These are phyloP conservation scores for Phacellophora camtschatica DNA, from an alignment of 30 jellyfish, hydroid and myxozoan genomes.

Conservation along the genomic window DNA sequence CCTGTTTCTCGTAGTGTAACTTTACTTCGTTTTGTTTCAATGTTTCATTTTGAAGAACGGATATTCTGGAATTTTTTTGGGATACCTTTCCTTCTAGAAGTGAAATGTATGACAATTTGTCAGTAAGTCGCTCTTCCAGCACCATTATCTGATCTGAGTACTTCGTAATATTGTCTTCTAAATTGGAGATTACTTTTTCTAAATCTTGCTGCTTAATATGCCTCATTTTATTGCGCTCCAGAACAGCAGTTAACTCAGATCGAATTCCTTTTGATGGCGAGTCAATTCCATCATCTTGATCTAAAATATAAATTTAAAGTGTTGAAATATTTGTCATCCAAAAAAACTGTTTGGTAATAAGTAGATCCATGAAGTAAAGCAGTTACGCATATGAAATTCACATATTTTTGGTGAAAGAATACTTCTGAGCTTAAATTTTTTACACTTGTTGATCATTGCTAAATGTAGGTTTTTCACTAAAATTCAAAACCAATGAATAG, in stretches of 20 bases:
- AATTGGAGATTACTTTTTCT: conserved; percentile 68
- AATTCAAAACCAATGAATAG: no score
- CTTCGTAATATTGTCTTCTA: conserved; percentile 74
- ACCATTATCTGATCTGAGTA: conserved; percentile 75
- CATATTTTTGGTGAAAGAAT: no score
- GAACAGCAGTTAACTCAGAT: conserved; percentile 79
- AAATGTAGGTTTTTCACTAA: no score
- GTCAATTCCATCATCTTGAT: not conserved
- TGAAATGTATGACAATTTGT: conserved; percentile 58
- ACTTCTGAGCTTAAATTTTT: no score
- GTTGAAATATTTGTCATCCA: no score
- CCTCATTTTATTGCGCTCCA: conserved; percentile 69
- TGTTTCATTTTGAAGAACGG: conserved; percentile 58
- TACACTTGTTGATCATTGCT: no score
- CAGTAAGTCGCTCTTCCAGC: conserved; percentile 78
- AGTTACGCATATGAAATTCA: no score
- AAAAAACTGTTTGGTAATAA: no score
- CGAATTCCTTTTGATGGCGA: conserved; percentile 51
- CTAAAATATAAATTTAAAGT: not conserved
- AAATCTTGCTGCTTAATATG: conserved; percentile 79
- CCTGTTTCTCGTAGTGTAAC: conserved; percentile 51
- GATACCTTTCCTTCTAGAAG: conserved; percentile 72
- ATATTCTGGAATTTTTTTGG: conserved; percentile 65
- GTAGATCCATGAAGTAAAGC: no score
- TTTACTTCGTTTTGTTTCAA: not conserved